Base-by-base conservation (phyloP, 1,140 invertebrate species). In the Armadillidium nasatum region DNA sequence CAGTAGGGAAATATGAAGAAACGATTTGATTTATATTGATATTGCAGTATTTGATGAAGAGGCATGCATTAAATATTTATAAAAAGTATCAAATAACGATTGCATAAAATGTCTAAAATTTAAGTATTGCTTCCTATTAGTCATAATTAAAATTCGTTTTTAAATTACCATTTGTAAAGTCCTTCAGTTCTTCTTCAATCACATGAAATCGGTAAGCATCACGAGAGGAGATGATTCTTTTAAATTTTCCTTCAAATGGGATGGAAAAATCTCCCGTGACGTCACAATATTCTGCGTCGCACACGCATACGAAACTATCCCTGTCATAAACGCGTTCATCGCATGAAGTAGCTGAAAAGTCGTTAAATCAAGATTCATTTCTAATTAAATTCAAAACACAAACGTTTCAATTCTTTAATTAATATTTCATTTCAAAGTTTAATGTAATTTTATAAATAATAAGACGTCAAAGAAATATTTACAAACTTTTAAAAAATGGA, bases 291-390 rank as follows among this genome's bases (percentile, higher is more conserved):
- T 60, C 71, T 13, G 76, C 76, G 72, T 77, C 71, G 22, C 76
- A 77, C 72, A 75, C 72, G 19, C 76, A 77, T 44, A 77, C 76
- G 45, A 77, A 72, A 44, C 76, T 77, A 60, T 77, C 73, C 7
- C 45, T 22, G 19, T 75, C 76, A 23, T 45, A 77, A 13, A n/a
- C 21, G 0, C 71, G 19, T 45, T 72, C 46, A 9, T 43, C 23
- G 60, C 73, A 75, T 77, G 21, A 9, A 33, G 22, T 60, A 4
- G 19, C 50, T 60, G 68, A 54, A 46, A 33, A 33, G 33, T 33
- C 33, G 33, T 33, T 33, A 33, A 33, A 33, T 33, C 6, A 33
- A 33, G 33, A 33, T 33, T 33, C 1, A 3, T 33, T 1, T 6
- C 33, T 33, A 33, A 33, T 33, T 6, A 33, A 33, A 33, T 33